Conservation (phyloP, 2,797 vertebrate species). For the Agapornis canus region DNA sequence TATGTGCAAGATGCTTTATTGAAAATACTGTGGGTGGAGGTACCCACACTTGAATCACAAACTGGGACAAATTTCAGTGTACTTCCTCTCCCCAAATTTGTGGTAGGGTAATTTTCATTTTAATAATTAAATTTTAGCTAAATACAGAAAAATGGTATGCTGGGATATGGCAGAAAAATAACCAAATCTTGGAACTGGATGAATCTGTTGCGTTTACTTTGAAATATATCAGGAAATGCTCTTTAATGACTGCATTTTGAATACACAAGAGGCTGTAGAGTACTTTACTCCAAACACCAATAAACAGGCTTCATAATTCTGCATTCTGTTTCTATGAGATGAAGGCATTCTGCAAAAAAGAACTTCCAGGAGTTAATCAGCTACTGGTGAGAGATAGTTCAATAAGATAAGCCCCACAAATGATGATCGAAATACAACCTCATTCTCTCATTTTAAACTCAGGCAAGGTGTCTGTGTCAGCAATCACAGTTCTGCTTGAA, state of each 20-base stretch:
- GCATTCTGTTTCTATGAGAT: not conserved
- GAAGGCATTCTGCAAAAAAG: not conserved
- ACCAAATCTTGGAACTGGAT: not conserved
- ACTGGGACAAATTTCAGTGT: not conserved
- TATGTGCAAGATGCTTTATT: not conserved
- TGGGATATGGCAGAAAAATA: not conserved
- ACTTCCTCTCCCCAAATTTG: not conserved
- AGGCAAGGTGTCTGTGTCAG: not conserved
- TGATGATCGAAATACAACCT: not conserved
- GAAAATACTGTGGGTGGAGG: not conserved
- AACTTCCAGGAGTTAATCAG: not conserved
- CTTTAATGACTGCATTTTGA: not conserved
- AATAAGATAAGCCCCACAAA: not conserved
- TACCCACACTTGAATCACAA: not conserved
- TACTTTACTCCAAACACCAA: not conserved
- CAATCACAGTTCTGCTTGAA: not conserved
- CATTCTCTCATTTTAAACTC: conserved; percentile 23
- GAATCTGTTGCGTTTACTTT: not conserved
- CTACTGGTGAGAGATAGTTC: not conserved
- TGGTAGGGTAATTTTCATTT: not conserved
- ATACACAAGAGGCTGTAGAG: not conserved
- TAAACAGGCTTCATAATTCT: conserved; percentile 4
- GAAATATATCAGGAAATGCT: not conserved
- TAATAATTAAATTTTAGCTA: not conserved
- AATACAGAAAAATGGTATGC: not conserved